A percentile compares a stretch with the other conserved stretches of the same genome.
phyloP scores from a whole-genome alignment of 2,113 vertebrate genomes.

The Nestor notabilis region DNA sequence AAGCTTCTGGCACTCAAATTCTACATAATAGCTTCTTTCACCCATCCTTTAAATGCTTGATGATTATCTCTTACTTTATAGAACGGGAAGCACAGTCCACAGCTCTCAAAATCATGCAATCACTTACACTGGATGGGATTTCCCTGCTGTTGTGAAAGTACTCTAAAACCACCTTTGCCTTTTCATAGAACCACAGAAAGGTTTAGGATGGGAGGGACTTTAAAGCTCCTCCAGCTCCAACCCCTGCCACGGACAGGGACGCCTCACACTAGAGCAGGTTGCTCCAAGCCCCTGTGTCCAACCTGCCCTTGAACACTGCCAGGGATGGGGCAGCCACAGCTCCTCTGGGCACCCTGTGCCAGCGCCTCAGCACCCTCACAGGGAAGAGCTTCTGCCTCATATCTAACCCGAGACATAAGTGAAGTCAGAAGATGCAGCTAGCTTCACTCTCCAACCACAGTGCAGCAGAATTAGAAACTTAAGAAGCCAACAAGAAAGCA shows the following conservation, averaged over 20 bases:
- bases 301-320: background rate
- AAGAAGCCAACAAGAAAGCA: background rate
- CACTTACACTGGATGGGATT: background rate
- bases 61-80: background rate
- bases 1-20: background rate
- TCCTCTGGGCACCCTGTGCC: background rate
- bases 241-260: accelerated
- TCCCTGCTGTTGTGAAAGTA: background rate
- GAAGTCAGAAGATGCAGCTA: background rate
- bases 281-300: background rate
- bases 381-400: accelerated
- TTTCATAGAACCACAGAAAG: background rate
- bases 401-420: background rate
- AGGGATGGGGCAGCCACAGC: background rate
- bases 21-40: background rate
- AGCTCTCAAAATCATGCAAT: background rate
- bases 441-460: background rate
- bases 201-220: background rate
- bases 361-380: background rate
- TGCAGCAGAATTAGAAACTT: background rate
- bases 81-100: background rate
- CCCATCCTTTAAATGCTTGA: background rate
- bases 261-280: background rate
- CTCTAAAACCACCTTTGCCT: background rate
- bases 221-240: background rate